These are phyloP conservation scores for Sebastes trivittatus DNA, from an alignment of 2,797 vertebrate genomes.

Conservation along the genomic window DNA sequence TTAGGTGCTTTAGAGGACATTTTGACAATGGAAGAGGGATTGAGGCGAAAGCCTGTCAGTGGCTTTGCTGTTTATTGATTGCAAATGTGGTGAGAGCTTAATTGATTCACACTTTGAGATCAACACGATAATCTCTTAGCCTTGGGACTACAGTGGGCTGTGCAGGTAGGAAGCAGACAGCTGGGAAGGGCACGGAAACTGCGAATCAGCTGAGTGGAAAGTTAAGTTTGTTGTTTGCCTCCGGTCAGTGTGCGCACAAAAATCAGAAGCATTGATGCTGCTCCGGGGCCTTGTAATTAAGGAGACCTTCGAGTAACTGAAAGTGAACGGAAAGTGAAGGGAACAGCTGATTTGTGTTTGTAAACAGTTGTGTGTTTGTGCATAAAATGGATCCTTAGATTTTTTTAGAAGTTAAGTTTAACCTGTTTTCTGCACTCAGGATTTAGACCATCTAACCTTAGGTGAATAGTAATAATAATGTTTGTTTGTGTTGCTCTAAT, in stretches of 20 bases:
- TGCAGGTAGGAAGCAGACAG: conserved; percentile 41
- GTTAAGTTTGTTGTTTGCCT: conserved; percentile 21
- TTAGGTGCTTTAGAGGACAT: conserved; percentile 65
- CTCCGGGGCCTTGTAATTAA: background rate
- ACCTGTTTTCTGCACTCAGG: background rate
- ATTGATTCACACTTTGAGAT: conserved; percentile 84
- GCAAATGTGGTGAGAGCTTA: conserved; percentile 78
- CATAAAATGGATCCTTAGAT: background rate
- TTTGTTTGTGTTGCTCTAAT: background rate
- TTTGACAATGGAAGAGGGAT: conserved; percentile 66
- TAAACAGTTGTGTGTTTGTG: background rate
- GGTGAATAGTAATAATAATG: background rate
- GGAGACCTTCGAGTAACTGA: background rate
- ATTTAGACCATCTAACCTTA: background rate
- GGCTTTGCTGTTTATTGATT: conserved; percentile 83
- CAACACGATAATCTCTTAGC: conserved; percentile 77
- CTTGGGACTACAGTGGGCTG: conserved; percentile 57
- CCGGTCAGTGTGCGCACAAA: background rate
- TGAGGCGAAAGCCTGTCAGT: conserved; percentile 60
- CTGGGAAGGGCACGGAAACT: conserved; percentile 10
- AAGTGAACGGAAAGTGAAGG: background rate
- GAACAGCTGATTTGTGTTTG: background rate
- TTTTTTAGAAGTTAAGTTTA: background rate
- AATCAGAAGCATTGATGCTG: background rate
- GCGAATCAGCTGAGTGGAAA: conserved; percentile 32